Base-by-base conservation (phyloP, 2,888 invertebrate genomes). In the Drosophila rellima region DNA sequence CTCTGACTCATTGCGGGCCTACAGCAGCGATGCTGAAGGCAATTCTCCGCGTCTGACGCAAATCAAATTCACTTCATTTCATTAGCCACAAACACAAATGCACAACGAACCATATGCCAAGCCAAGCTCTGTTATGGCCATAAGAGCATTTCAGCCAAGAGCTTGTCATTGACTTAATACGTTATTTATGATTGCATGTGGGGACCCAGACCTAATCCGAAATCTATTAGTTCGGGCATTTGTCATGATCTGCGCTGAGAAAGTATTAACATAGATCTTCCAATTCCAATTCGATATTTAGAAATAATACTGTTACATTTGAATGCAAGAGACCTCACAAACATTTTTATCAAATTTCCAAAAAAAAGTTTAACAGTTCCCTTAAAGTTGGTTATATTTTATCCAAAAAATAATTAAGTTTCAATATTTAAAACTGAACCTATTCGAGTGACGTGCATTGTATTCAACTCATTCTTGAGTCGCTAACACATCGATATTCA, bases 1-100 rank as follows among this genome's bases (percentile, higher is more conserved):
- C 55, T 33, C 48, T 59, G 44, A 40, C 31, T 69, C 69, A 44
- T 39, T 56, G 17, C 13, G 13, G 7, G 20, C 39, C 26, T 17
- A 47, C 33, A 35, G 20, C 56, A 23, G 35, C 23, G 55, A 11
- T 44, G 55, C 44, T 55, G n/a, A 23, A 37, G 51, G 51, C 51
- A 51, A 51, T n/a, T 37, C 37, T 37, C 31, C 31, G 35, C 23
- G 11, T 33, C 52, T 60, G 67, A 68, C 63, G 68, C 73, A 79
- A 74, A 69, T 75, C 63, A 76, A 76, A 77, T 37, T 66, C 60
- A 71, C 59, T 77, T 71, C 77, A 78, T 65, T 77, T 77, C 77
- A 80, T 77, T 77, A 80, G 80, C 77, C 66, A 26, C 63, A 63
- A 47, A 42, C 35, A 13, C 44, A 23, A 47, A 45, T 31, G n/a